Percentiles rank a stretch among this genome's conserved stretches.
These are phyloP conservation scores for Petrosia ficiformis DNA, from an alignment of 37 sponge, comb jelly and placozoan species.

Conservation along the genomic window DNA sequence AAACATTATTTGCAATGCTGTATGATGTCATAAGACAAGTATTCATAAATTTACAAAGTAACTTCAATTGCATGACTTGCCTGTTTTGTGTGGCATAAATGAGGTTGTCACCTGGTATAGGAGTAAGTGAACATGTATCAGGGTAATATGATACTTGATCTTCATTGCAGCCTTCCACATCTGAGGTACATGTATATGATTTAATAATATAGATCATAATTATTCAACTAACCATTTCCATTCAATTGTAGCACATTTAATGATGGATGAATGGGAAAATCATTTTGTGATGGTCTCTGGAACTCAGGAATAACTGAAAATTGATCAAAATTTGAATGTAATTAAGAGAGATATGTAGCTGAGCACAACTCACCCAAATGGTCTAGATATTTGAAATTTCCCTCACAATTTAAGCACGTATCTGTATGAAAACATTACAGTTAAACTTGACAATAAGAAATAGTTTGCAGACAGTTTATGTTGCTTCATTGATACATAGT, in stretches of 20 bases:
- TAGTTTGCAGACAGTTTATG: too few species aligned
- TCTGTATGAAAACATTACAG: too few species aligned
- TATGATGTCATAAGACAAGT: too few species aligned
- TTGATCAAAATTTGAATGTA: neutral
- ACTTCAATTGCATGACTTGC: too few species aligned
- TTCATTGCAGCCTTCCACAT: neutral
- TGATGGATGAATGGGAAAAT: neutral
- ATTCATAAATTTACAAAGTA: too few species aligned
- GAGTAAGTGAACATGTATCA: neutral
- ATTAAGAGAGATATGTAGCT: neutral
- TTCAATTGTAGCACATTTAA: neutral
- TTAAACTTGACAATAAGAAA: too few species aligned
- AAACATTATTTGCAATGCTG: too few species aligned
- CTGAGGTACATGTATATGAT: neutral
- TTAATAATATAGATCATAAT: neutral
- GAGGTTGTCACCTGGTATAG: neutral
- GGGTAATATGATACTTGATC: neutral
- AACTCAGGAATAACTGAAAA: neutral
- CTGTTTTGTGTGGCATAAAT: neutral
- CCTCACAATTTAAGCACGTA: neutral
- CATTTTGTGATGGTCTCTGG: neutral
- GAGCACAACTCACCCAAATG: neutral
- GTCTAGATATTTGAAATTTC: neutral
- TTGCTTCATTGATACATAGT: too few species aligned
- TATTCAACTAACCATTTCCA: neutral